Conservation (phyloP, 2,797 vertebrate species). For the Pterois miles region DNA sequence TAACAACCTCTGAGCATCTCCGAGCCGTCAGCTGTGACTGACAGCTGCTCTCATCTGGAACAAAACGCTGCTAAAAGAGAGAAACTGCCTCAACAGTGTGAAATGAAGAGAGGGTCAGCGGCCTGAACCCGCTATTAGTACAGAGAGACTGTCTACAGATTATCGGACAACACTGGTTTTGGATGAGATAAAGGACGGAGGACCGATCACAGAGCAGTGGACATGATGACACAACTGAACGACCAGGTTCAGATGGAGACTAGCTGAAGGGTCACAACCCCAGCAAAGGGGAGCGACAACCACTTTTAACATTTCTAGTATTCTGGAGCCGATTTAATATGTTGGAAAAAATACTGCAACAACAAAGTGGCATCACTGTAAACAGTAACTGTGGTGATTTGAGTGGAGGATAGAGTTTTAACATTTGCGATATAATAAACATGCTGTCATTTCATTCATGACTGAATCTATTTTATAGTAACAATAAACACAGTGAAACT, state of each 20-base stretch:
- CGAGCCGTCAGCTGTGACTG: conserved; percentile 46
- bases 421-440: too few relatives aligned
- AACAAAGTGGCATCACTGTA: too few relatives aligned
- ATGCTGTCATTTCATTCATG: too few relatives aligned
- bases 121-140: conserved; percentile 29
- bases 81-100: conserved; percentile 1
- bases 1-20: conserved; percentile 56
- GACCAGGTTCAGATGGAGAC: background rate
- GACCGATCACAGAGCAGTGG: background rate
- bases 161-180: conserved; percentile 16
- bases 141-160: conserved; percentile 10
- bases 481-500: too few relatives aligned
- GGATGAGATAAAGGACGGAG: background rate
- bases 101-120: conserved; percentile 14
- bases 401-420: too few relatives aligned
- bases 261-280: too few relatives aligned
- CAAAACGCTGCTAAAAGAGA: conserved; percentile 30
- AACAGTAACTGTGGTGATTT: too few relatives aligned
- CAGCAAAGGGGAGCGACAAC: too few relatives aligned
- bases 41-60: conserved; percentile 57
- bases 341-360: too few relatives aligned
- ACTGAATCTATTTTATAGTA: too few relatives aligned
- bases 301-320: too few relatives aligned
- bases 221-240: background rate
- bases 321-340: too few relatives aligned